phyloP scores from a whole-genome alignment of 2,113 vertebrate genomes.

The zebrafish (Danio rerio) region DNA sequence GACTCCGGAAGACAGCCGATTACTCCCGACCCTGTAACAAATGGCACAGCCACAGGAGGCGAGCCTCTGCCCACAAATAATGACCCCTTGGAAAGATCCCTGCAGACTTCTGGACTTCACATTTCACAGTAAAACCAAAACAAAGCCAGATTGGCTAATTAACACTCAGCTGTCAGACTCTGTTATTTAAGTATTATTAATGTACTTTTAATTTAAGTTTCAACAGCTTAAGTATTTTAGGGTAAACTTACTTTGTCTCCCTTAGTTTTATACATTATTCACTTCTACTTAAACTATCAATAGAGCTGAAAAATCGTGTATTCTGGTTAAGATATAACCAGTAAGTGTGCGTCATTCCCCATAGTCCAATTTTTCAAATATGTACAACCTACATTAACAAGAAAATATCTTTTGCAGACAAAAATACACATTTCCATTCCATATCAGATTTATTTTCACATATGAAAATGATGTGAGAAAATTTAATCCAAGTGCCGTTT shows the following conservation, averaged over 20 bases:
- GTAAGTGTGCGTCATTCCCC: no score
- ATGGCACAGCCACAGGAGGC: slow-evolving; percentile 65
- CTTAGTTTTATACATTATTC: neutral
- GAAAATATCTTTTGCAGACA: no score
- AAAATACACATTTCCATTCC: no score
- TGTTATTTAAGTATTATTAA: neutral
- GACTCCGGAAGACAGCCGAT: slow-evolving; percentile 58
- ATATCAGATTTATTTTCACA: no score
- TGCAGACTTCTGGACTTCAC: neutral
- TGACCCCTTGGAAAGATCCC: slow-evolving; percentile 22
- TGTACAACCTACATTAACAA: no score
- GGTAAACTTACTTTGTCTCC: neutral
- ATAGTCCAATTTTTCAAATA: no score
- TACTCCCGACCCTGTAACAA: slow-evolving; percentile 68
- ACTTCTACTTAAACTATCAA: no score
- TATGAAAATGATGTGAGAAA: no score
- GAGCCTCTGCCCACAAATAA: slow-evolving; percentile 35
- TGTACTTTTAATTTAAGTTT: neutral
- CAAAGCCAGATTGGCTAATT: neutral
- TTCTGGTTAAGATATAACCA: no score
- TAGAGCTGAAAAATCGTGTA: no score
- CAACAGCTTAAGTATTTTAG: neutral
- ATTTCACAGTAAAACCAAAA: neutral
- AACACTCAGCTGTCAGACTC: neutral
- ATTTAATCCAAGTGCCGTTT: no score